phyloP scores from a whole-genome alignment of 2,797 vertebrate genomes.

The Cynodonichthys magdalenae region DNA sequence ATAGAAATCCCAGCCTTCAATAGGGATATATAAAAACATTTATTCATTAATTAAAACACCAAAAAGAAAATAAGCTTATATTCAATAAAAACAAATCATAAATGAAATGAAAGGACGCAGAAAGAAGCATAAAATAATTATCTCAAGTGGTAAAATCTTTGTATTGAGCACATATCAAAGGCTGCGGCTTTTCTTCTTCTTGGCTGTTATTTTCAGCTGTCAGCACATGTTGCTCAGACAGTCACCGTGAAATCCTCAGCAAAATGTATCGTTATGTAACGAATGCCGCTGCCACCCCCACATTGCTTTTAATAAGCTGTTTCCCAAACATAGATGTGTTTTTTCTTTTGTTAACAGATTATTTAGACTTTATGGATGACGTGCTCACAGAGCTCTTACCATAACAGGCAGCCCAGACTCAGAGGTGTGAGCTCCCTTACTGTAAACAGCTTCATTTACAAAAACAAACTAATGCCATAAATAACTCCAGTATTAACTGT shows the following conservation, averaged over 20 bases:
- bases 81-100: no score
- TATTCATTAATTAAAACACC: no score
- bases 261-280: slow-evolving; percentile 72
- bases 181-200: slow-evolving; percentile 3
- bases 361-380: slow-evolving; percentile 28
- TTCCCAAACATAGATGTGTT: slow-evolving; percentile 59
- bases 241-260: slow-evolving; percentile 61
- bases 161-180: slow-evolving; percentile 8
- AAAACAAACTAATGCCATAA: not conserved
- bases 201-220: slow-evolving; percentile 29
- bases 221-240: slow-evolving; percentile 68
- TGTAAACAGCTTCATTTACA: slow-evolving; percentile 4
- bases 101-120: no score
- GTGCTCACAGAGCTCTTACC: slow-evolving; percentile 10
- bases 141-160: not conserved
- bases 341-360: slow-evolving; percentile 24
- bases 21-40: no score
- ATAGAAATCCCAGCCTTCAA: not conserved
- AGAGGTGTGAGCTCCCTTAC: not conserved
- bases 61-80: no score
- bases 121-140: not conserved
- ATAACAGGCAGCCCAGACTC: slow-evolving; percentile 8
- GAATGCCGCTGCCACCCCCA: slow-evolving; percentile 64
- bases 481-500: no score
- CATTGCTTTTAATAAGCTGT: slow-evolving; percentile 64